phyloP scores from a whole-genome alignment of 2,797 vertebrate species.

The Leptatherina wallacei region DNA sequence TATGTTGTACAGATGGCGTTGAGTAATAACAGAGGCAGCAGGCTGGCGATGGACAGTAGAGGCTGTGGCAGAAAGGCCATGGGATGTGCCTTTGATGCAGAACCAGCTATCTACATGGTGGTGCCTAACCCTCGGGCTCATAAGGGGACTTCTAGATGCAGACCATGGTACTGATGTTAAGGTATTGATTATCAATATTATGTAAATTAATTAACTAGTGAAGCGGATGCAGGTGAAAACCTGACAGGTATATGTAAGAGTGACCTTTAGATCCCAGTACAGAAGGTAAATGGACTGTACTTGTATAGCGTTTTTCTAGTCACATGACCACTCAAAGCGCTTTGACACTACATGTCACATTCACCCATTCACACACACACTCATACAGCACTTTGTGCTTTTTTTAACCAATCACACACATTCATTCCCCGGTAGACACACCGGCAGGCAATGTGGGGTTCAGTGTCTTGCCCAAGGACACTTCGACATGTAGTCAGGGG shows the following conservation, averaged over 20 bases:
- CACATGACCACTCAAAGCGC: too few species aligned
- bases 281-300: too few species aligned
- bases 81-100: constrained; percentile 41
- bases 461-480: too few species aligned
- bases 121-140: constrained; percentile 24
- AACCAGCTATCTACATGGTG: constrained; percentile 52
- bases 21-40: constrained; percentile 68
- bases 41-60: constrained; percentile 49
- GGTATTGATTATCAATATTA: too few species aligned
- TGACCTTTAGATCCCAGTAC: constrained; percentile 16
- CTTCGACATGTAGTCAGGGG: too few species aligned
- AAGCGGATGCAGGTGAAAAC: neutral
- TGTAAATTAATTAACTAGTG: neutral
- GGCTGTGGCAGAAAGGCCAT: constrained; percentile 42
- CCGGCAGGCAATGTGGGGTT: too few species aligned
- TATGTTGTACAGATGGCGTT: constrained; percentile 75
- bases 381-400: too few species aligned
- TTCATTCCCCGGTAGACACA: too few species aligned
- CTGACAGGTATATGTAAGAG: neutral
- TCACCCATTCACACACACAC: too few species aligned
- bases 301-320: too few species aligned
- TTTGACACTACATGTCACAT: too few species aligned
- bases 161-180: neutral
- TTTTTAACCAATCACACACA: too few species aligned
- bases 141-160: constrained; percentile 16